Conservation (phyloP, 2,113 vertebrate species). For the Malurus cyaneus region DNA sequence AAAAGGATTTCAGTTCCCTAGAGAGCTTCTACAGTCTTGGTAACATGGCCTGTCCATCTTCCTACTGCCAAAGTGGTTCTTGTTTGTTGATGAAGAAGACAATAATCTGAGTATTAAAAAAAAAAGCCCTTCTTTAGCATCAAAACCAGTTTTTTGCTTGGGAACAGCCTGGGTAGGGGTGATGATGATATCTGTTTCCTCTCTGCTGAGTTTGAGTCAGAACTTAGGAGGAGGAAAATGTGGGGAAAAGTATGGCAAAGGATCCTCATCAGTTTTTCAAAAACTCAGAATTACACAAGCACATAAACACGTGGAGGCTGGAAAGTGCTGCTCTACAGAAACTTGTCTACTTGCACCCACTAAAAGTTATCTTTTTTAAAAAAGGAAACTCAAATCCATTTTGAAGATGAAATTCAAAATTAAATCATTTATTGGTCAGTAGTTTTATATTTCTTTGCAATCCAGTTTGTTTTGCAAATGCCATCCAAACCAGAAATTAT, state of each 20-base stretch:
- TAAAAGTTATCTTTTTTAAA: no score
- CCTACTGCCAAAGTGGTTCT: not conserved
- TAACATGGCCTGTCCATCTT: not conserved
- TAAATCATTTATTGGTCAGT: no score
- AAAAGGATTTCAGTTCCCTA: not conserved
- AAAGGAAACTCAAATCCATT: no score
- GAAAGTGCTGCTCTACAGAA: not conserved
- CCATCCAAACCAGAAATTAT: not conserved
- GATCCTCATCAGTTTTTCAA: not conserved
- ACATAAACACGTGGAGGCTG: not conserved
- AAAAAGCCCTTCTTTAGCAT: not conserved
- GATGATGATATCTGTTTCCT: not conserved
- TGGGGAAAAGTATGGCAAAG: not conserved
- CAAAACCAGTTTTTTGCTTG: not conserved
- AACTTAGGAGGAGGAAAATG: not conserved
- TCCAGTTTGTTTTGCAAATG: no score
- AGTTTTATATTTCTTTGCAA: no score
- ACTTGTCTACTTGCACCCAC: no score
- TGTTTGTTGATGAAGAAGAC: not conserved
- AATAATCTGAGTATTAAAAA: not conserved
- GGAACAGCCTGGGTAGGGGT: not conserved
- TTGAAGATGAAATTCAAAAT: no score
- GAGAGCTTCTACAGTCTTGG: not conserved
- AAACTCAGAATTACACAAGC: not conserved
- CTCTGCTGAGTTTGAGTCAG: not conserved